A percentile compares a stretch with the other conserved stretches of the same genome.
Conservation (phyloP, 2,888 invertebrate genomes). For the Choristoneura rosaceana region DNA sequence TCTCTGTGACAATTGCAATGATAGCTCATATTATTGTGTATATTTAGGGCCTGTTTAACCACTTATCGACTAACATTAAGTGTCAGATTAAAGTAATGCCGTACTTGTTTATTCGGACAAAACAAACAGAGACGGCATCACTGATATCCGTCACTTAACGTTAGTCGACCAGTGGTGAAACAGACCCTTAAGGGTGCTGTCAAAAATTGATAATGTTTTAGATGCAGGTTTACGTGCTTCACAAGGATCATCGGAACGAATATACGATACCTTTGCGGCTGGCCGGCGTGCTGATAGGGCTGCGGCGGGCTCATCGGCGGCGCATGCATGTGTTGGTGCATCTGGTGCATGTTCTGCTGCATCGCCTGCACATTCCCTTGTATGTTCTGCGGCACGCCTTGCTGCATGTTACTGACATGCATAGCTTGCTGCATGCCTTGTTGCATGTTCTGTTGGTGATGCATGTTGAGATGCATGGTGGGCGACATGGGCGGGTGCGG, state of each 20-base stretch:
- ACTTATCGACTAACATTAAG: too few species aligned
- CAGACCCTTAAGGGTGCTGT: too few species aligned
- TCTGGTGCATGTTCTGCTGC: slow-evolving; percentile 26
- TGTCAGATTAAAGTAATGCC: too few species aligned
- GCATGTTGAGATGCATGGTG: background rate
- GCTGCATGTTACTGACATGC: slow-evolving; percentile 2
- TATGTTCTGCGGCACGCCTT: background rate
- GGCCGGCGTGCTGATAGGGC: slow-evolving; percentile 59
- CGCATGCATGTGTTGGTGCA: slow-evolving; percentile 37
- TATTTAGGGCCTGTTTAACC: too few species aligned
- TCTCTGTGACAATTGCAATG: too few species aligned
- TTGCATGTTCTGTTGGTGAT: slow-evolving; percentile 12
- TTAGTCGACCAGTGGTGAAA: too few species aligned
- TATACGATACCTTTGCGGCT: slow-evolving; percentile 62
- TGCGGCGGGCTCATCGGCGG: slow-evolving; percentile 45
- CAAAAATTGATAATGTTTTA: too few species aligned
- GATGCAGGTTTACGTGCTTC: too few species aligned
- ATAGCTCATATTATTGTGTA: too few species aligned
- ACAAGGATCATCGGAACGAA: background rate
- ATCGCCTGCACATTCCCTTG: slow-evolving; percentile 15
- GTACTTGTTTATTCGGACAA: too few species aligned
- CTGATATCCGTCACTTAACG: too few species aligned
- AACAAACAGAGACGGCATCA: too few species aligned
- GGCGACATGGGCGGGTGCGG: slow-evolving; percentile 41
- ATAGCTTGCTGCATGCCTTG: slow-evolving; percentile 12